Evolutionary conservation across 2,888 invertebrate species (phyloP).

Genomic region (Acleris sparsana): DNA sequence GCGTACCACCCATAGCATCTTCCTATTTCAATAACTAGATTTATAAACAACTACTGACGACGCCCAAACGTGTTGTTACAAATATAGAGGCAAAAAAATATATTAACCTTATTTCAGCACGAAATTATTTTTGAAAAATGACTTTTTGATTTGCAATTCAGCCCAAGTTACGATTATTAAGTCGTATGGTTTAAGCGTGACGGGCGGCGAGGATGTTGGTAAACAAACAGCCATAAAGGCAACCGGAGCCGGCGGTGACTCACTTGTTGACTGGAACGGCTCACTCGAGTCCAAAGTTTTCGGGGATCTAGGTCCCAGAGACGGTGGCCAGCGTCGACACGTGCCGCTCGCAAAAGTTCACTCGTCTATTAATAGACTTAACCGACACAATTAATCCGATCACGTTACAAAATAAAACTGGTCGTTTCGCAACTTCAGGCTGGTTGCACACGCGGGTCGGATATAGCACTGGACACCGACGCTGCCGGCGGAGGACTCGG

Average conservation of each 20-base stretch:
- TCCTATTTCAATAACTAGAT: too few relatives aligned
- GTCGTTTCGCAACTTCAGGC: neutral
- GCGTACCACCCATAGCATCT: too few relatives aligned
- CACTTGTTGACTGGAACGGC: slow-evolving; percentile 16
- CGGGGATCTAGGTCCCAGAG: neutral
- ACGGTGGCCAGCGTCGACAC: too few relatives aligned
- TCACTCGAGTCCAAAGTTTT: neutral
- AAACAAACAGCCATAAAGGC: slow-evolving; percentile 22
- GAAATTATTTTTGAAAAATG: too few relatives aligned
- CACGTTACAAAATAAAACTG: slow-evolving; percentile 5
- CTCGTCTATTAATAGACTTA: slow-evolving; percentile 17
- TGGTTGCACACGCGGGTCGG: neutral
- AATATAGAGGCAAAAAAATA: too few relatives aligned
- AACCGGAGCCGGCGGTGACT: slow-evolving; percentile 7
- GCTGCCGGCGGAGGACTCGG: neutral
- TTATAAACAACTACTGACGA: too few relatives aligned
- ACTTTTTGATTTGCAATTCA: too few relatives aligned
- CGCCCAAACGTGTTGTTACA: too few relatives aligned
- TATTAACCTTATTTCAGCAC: too few relatives aligned
- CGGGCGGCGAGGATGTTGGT: slow-evolving; percentile 7
- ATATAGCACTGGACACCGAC: slow-evolving; percentile 5
- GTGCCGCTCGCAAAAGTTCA: slow-evolving; percentile 15
- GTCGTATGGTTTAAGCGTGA: neutral
- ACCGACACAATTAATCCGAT: slow-evolving; percentile 10
- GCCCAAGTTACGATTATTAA: too few relatives aligned